Percentiles rank a stretch among this genome's conserved stretches.
phyloP scores from a whole-genome alignment of 2,888 invertebrate species.

The Aphodius granarius region DNA sequence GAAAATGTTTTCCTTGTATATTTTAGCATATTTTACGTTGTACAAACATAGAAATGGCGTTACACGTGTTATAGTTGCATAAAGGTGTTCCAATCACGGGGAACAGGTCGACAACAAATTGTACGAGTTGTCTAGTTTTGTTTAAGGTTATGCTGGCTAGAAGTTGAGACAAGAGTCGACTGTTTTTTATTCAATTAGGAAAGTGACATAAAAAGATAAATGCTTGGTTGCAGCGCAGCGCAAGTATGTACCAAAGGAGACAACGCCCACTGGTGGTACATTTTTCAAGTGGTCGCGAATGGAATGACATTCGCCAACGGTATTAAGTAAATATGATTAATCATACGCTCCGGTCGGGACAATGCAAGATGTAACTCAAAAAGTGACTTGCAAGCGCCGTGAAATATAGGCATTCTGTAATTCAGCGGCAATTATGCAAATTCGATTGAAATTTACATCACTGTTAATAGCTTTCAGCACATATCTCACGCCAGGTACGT shows the following conservation, averaged over 20 bases:
- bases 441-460: conserved; percentile 24
- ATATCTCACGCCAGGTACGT: conserved; percentile 17
- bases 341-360: conserved; percentile 12
- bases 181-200: neutral
- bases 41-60: conserved; percentile 8
- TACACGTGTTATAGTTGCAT: conserved; percentile 12
- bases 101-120: conserved; percentile 11
- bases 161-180: neutral
- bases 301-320: conserved; percentile 17
- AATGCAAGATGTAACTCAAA: neutral
- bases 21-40: conserved; percentile 15
- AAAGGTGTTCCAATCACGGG: conserved; percentile 13
- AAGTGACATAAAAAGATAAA: neutral
- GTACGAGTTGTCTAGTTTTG: neutral
- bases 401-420: conserved; percentile 25
- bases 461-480: conserved; percentile 24
- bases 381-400: conserved; percentile 3
- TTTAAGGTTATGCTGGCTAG: no score
- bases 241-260: no score
- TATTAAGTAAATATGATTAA: conserved; percentile 26
- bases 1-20: neutral
- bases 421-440: conserved; percentile 26
- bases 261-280: conserved; percentile 1
- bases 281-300: neutral
- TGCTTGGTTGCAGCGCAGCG: neutral